These are phyloP conservation scores for Lumbricus terrestris DNA, from an alignment of 2,888 invertebrate genomes.

Conservation along the genomic window DNA sequence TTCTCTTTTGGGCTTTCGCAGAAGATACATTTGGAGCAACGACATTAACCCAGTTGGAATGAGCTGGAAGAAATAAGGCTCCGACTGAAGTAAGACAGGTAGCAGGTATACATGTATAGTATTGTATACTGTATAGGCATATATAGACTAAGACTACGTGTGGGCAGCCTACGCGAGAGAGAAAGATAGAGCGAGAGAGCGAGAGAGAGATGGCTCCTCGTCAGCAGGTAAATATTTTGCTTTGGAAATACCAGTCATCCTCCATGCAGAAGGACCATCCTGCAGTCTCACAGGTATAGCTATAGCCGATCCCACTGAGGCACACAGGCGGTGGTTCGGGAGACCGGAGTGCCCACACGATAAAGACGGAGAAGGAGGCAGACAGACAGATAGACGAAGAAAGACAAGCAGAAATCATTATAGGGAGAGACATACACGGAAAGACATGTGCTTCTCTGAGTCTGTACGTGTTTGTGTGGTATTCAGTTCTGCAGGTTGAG, in stretches of 20 bases:
- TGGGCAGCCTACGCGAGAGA: too few species aligned
- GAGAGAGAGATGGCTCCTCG: neutral
- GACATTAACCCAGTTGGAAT: neutral
- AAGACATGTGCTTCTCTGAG: neutral
- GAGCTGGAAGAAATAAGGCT: neutral
- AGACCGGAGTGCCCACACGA: neutral
- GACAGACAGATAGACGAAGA: neutral
- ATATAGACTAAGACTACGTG: neutral
- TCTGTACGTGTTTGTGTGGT: neutral
- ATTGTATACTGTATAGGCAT: too few species aligned
- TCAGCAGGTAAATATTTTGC: neutral
- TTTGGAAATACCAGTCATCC: neutral
- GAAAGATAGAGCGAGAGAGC: neutral
- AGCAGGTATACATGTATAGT: neutral
- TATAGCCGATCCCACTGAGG: neutral
- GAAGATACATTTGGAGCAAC: neutral
- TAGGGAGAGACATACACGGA: neutral
- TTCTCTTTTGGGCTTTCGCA: neutral
- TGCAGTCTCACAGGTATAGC: neutral
- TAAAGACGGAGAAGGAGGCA: neutral
- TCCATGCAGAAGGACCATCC: neutral
- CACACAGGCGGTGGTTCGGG: neutral
- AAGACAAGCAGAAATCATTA: too few species aligned
- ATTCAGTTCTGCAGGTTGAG: neutral
- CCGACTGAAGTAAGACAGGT: neutral